Evolutionary conservation across 1,140 invertebrate genomes (phyloP).

Genomic region (Gyrodactylus salaris): DNA sequence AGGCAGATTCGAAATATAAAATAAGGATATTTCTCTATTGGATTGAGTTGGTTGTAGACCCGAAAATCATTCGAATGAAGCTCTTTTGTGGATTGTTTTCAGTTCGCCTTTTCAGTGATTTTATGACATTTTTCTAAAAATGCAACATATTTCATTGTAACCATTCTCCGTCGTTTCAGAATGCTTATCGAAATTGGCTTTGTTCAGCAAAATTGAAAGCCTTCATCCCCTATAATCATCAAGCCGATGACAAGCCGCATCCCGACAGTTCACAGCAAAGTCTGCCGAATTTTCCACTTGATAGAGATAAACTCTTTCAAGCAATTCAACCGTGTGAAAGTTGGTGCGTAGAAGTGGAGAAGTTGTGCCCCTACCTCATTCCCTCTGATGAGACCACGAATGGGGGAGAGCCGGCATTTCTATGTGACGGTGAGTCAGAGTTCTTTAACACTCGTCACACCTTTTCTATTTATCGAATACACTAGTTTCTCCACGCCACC

Average conservation of each 20-base stretch:
- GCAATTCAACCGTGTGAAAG: neutral
- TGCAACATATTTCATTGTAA: no score
- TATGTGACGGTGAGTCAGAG: neutral
- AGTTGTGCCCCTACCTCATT: neutral
- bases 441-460: neutral
- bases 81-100: no score
- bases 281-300: neutral
- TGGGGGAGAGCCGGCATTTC: neutral
- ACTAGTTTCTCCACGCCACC: no score
- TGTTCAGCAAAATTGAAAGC: neutral
- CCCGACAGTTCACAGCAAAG: neutral
- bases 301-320: neutral
- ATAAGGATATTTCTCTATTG: no score
- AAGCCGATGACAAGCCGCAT: neutral
- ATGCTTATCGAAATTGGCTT: neutral
- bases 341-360: slow-evolving; percentile 4
- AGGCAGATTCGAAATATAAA: no score
- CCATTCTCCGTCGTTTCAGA: no score
- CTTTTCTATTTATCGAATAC: neutral
- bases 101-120: no score
- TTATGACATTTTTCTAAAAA: no score
- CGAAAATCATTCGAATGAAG: no score
- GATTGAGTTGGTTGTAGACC: no score
- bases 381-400: slow-evolving; percentile 1
- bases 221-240: neutral